Conservation (phyloP, 2,113 vertebrate species). For the crab-eating macaque (Macaca fascicularis) region DNA sequence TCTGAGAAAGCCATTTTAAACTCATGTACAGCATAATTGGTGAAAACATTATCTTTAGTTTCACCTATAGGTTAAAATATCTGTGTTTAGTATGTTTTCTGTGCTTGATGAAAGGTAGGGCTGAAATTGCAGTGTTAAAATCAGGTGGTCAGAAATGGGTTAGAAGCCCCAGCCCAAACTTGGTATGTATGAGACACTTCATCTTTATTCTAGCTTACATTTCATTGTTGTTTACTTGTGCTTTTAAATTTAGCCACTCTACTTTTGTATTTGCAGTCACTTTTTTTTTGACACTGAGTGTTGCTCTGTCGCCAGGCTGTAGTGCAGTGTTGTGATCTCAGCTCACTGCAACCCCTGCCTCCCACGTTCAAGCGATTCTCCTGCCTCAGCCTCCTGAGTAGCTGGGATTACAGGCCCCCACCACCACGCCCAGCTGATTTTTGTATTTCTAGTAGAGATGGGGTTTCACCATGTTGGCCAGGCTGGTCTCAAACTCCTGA, state of each 20-base stretch:
- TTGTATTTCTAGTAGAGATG: background rate
- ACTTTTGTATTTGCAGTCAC: background rate
- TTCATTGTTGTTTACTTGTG: background rate
- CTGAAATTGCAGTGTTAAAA: background rate
- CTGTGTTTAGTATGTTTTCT: conserved; percentile 20
- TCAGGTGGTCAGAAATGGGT: background rate
- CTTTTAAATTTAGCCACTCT: background rate
- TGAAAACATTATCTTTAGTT: conserved; percentile 13
- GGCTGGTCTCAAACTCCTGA: background rate
- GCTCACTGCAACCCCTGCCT: background rate
- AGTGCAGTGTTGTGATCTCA: background rate
- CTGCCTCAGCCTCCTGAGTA: background rate
- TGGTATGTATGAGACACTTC: background rate
- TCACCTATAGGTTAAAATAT: background rate
- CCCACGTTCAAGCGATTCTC: background rate
- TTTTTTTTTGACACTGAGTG: background rate
- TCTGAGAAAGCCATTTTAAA: conserved; percentile 12
- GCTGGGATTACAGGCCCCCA: background rate
- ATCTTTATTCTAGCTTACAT: background rate
- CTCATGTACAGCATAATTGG: background rate
- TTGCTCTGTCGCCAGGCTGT: background rate
- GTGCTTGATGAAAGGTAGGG: conserved; percentile 19
- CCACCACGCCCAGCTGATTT: background rate
- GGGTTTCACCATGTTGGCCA: background rate
- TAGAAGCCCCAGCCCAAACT: background rate